Evolutionary conservation across 2,797 vertebrate species (phyloP), one percentile per base, ranked within the genome.

Genomic region (Sebastolobus alascanus): DNA sequence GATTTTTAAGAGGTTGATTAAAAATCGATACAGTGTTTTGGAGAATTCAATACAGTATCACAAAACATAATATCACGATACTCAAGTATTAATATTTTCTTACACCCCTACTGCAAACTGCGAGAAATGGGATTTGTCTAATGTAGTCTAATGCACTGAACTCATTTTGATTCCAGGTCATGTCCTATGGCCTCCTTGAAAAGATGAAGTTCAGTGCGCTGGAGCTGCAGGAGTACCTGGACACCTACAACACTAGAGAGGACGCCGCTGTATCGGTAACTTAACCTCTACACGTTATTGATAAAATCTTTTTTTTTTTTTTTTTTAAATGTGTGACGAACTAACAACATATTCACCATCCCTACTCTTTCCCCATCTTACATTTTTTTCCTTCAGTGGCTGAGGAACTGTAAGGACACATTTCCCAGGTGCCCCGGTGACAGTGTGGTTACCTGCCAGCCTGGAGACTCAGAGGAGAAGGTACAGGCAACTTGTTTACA

Each of bases 391-490:
- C 13, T 68, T 67, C 87, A 99, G 99, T 99, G 98, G 99, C 94
- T 99, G 88, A 97, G 97, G 90, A 99, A 99, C 90, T 99, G 99
- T 91, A 99, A 97, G 90, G 97, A 98, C 90, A 97, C 98, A 0
- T 99, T 99, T 95, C 96, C 97, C 84, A 97, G 96, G 68, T 97
- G 97, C 84, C 96, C 98, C n/a, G 96, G 97, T 89, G 98, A 99
- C 75, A 97, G 96, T 18, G 98, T 99, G 66, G 98, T 99, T 60
- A 98, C 98, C 73, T 99, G 97, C 90, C 99, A 99, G 87, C 99
- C 99, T 13, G 98, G 98, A 84, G 99, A 99, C 93, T 98, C 98
- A 0, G 98, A 99, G 90, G 99, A 99, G 90, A 99, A 99, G 97
- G 99, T 99, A 96, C 94, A 56, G 6, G 3, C 37, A 67, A 8